These are phyloP conservation scores for Hesperophylax magnus DNA, from an alignment of 1,140 invertebrate genomes.

Conservation along the genomic window DNA sequence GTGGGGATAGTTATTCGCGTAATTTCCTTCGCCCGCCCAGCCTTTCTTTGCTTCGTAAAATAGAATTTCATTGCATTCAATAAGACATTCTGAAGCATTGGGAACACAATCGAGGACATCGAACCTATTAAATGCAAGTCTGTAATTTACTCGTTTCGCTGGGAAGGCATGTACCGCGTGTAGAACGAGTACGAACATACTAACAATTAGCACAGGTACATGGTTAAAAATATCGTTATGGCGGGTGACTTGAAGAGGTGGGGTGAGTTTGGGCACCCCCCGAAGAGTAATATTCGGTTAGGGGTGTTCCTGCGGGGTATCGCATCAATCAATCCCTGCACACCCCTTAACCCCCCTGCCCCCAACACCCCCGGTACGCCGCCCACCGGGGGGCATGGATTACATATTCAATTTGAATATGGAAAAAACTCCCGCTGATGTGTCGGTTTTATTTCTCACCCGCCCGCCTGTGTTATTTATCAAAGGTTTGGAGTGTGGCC, in stretches of 20 bases:
- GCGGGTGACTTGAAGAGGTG: slow-evolving; percentile 37
- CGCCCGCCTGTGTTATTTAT: slow-evolving; percentile 44
- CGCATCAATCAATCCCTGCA: slow-evolving; percentile 53
- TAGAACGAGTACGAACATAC: neutral
- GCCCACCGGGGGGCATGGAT: slow-evolving; percentile 37
- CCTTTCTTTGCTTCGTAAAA: slow-evolving; percentile 9
- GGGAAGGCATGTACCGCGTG: neutral
- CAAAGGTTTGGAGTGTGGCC: slow-evolving; percentile 31
- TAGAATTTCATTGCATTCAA: neutral
- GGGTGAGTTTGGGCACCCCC: slow-evolving; percentile 13
- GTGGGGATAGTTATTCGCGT: neutral
- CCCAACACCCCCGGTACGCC: neutral
- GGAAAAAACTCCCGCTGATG: slow-evolving; percentile 46
- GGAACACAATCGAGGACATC: neutral
- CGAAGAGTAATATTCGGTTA: slow-evolving; percentile 36
- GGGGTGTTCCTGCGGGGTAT: slow-evolving; percentile 48
- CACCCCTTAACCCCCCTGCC: neutral
- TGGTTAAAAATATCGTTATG: slow-evolving; percentile 39
- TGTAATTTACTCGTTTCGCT: no score
- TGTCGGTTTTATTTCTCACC: slow-evolving; percentile 46
- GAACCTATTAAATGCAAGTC: slow-evolving; percentile 9
- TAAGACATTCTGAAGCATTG: neutral
- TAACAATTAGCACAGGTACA: slow-evolving; percentile 19
- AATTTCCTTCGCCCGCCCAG: slow-evolving; percentile 1
- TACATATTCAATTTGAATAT: slow-evolving; percentile 55